Percentiles rank a stretch among this genome's conserved stretches.
Conservation (phyloP, 2,888 invertebrate species). For the Cryptophagus acutangulus region DNA sequence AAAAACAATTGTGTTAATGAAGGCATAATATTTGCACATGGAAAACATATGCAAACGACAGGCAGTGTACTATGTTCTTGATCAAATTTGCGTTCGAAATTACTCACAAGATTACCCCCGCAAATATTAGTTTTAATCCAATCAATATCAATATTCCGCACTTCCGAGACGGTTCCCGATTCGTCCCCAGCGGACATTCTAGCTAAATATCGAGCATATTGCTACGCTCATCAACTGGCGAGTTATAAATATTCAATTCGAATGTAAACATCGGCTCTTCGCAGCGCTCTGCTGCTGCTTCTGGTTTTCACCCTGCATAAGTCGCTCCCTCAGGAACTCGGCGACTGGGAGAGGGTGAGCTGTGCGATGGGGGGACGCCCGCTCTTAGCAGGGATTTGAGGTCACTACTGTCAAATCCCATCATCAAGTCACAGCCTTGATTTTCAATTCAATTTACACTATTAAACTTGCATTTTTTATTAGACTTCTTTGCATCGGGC, state of each 20-base stretch:
- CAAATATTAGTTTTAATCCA: slow-evolving; percentile 50
- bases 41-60: slow-evolving; percentile 33
- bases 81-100: slow-evolving; percentile 48
- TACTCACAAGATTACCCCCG: slow-evolving; percentile 48
- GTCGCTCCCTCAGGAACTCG: slow-evolving; percentile 27
- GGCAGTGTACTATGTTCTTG: slow-evolving; percentile 26
- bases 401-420: slow-evolving; percentile 48
- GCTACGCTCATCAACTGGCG: slow-evolving; percentile 51
- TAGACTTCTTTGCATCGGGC: too few species aligned
- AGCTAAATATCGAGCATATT: slow-evolving; percentile 48
- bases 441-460: slow-evolving; percentile 46
- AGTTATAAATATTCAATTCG: slow-evolving; percentile 50
- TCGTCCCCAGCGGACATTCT: slow-evolving; percentile 41
- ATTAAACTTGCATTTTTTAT: slow-evolving; percentile 41
- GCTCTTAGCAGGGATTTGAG: slow-evolving; percentile 47
- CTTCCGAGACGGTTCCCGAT: slow-evolving; percentile 19
- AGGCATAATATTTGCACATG: slow-evolving; percentile 14
- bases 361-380: slow-evolving; percentile 14
- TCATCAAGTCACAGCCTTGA: slow-evolving; percentile 47
- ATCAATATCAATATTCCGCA: slow-evolving; percentile 43
- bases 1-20: slow-evolving; percentile 31
- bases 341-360: slow-evolving; percentile 8
- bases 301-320: slow-evolving; percentile 13
- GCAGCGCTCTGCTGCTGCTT: slow-evolving; percentile 22
- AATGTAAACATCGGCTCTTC: slow-evolving; percentile 43